Evolutionary conservation across 2,797 vertebrate genomes (phyloP).

Genomic region (Phrynocephalus vlangalii): DNA sequence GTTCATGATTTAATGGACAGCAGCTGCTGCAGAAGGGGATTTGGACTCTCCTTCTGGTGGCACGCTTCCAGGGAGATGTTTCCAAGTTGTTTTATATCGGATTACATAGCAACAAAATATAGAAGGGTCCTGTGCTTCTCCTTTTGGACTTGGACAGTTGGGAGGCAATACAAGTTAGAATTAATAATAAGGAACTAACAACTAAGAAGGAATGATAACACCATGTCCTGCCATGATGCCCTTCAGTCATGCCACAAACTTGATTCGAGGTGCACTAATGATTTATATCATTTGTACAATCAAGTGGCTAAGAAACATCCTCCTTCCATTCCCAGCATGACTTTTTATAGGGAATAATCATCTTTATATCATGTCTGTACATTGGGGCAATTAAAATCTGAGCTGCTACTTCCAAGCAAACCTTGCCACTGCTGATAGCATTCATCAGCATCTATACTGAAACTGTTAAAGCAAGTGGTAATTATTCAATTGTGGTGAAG

Average conservation of each 20-base stretch:
- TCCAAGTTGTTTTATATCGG: slow-evolving; percentile 73
- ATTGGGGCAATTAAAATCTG: slow-evolving; percentile 8
- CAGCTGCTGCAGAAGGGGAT: slow-evolving; percentile 70
- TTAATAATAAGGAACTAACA: slow-evolving; percentile 67
- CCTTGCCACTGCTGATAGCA: too few species aligned
- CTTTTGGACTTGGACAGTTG: slow-evolving; percentile 31
- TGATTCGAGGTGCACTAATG: slow-evolving; percentile 43
- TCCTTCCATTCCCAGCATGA: slow-evolving; percentile 31
- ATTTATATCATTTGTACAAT: slow-evolving; percentile 56
- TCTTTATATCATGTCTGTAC: not conserved
- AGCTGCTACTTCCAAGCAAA: slow-evolving; percentile 32
- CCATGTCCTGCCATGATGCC: slow-evolving; percentile 24
- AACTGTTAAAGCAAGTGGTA: slow-evolving; percentile 1
- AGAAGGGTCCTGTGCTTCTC: slow-evolving; percentile 56
- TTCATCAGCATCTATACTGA: not conserved
- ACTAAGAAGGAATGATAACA: slow-evolving; percentile 64
- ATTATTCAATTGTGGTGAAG: not conserved
- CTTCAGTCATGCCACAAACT: slow-evolving; percentile 58
- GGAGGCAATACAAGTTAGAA: slow-evolving; percentile 63
- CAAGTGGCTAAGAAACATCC: slow-evolving; percentile 38
- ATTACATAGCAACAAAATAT: slow-evolving; percentile 73
- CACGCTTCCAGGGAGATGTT: slow-evolving; percentile 57
- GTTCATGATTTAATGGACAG: slow-evolving; percentile 76
- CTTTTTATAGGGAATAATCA: slow-evolving; percentile 9
- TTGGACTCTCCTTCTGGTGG: slow-evolving; percentile 67